phyloP scores from a whole-genome alignment of 2,113 vertebrate genomes.

The Lontra canadensis region DNA sequence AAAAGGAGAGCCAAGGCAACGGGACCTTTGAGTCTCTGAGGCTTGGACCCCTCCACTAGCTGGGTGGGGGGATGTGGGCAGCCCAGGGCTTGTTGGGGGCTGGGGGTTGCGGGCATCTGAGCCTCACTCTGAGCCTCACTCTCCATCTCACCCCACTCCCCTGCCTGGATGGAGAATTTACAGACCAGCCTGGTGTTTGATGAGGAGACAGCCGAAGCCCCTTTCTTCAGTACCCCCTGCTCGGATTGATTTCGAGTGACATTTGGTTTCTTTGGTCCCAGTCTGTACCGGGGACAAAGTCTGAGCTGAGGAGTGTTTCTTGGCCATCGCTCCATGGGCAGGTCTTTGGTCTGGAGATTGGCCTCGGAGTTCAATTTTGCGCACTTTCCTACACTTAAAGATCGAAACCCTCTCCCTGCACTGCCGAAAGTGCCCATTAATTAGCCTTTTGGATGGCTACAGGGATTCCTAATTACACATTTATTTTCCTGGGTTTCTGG shows the following conservation, averaged over 20 bases:
- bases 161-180: background rate
- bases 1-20: background rate
- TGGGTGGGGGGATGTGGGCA: background rate
- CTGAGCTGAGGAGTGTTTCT: background rate
- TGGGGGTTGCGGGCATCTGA: too few relatives aligned
- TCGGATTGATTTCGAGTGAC: background rate
- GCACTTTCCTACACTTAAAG: background rate
- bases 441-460: background rate
- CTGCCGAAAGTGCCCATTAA: background rate
- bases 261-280: background rate
- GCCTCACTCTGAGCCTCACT: too few relatives aligned
- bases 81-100: background rate
- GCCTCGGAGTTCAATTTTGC: background rate
- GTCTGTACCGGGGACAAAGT: background rate
- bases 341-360: background rate
- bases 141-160: too few relatives aligned
- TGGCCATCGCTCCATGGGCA: background rate
- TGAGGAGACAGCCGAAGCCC: accelerated
- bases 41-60: background rate
- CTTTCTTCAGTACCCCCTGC: background rate
- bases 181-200: background rate
- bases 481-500: background rate
- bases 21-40: background rate
- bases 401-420: background rate
- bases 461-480: background rate